A percentile compares a stretch with the other conserved stretches of the same genome.
phyloP scores from a whole-genome alignment of 2,888 invertebrate genomes.

The Amphipyra tragopoginis region DNA sequence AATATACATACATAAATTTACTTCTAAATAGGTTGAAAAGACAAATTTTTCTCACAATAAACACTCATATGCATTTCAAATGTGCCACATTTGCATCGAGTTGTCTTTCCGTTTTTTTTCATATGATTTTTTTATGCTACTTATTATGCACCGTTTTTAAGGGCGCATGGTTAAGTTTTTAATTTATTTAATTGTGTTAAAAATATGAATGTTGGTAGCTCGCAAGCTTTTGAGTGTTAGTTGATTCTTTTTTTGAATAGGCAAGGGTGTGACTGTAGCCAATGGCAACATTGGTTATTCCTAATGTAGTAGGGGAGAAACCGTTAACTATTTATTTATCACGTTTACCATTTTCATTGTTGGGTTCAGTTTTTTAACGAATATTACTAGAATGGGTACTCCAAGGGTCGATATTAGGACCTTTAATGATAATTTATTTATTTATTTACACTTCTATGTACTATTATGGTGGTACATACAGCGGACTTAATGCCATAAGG shows the following conservation, averaged over 20 bases:
- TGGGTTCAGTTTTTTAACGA: not conserved
- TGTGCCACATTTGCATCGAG: conserved; percentile 53
- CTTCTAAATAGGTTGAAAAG: conserved; percentile 43
- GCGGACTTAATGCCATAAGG: too few species aligned
- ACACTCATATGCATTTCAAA: conserved; percentile 57
- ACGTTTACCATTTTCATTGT: conserved; percentile 13
- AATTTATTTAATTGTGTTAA: conserved; percentile 61
- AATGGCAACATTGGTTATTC: conserved; percentile 40
- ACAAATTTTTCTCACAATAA: conserved; percentile 58
- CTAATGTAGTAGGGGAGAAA: conserved; percentile 19
- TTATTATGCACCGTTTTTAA: conserved; percentile 58
- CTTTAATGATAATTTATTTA: conserved; percentile 2
- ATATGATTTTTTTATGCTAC: conserved; percentile 42
- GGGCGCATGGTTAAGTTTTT: conserved; percentile 52
- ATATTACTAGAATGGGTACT: not conserved
- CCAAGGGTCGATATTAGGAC: conserved; percentile 27
- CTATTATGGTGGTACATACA: too few species aligned
- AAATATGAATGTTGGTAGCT: conserved; percentile 47
- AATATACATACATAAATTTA: conserved; percentile 37
- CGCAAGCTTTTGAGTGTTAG: conserved; percentile 46
- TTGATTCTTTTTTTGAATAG: conserved; percentile 34
- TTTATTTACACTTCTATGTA: too few species aligned
- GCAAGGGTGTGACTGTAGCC: conserved; percentile 35
- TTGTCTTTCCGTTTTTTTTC: conserved; percentile 50
- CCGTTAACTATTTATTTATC: conserved; percentile 31